Percentiles rank a stretch among this genome's conserved stretches.
phyloP scores from a whole-genome alignment of 2,113 vertebrate species.

The Saiga tatarica region DNA sequence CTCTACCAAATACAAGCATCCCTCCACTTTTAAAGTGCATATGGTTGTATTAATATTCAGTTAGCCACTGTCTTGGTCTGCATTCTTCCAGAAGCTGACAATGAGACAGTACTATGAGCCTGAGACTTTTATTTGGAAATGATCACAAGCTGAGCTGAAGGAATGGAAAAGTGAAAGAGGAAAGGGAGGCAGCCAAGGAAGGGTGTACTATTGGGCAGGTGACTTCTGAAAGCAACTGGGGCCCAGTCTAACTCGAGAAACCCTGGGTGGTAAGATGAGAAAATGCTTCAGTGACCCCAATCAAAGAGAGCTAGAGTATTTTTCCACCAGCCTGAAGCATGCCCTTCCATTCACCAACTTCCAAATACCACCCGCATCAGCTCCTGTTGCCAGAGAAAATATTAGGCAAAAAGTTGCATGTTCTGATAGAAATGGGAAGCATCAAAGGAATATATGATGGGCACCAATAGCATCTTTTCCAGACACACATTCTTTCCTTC shows the following conservation, averaged over 20 bases:
- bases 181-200: neutral
- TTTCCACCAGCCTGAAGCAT: neutral
- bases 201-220: fast-evolving
- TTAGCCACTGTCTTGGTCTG: neutral
- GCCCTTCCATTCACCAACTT: neutral
- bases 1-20: neutral
- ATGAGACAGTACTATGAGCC: neutral
- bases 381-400: neutral
- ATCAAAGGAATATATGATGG: neutral
- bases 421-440: neutral
- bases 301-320: neutral
- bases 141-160: neutral
- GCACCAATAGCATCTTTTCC: neutral
- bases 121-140: neutral
- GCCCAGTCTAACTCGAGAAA: neutral
- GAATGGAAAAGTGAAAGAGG: neutral
- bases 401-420: neutral
- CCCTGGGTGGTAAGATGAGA: neutral
- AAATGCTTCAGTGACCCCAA: neutral
- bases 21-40: neutral
- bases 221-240: neutral
- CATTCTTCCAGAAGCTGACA: neutral
- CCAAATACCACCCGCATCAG: neutral
- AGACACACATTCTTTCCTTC: neutral
- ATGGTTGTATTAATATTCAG: neutral